Evolutionary conservation across 2,888 invertebrate species (phyloP).

Genomic region (Oegoconia quadripuncta): DNA sequence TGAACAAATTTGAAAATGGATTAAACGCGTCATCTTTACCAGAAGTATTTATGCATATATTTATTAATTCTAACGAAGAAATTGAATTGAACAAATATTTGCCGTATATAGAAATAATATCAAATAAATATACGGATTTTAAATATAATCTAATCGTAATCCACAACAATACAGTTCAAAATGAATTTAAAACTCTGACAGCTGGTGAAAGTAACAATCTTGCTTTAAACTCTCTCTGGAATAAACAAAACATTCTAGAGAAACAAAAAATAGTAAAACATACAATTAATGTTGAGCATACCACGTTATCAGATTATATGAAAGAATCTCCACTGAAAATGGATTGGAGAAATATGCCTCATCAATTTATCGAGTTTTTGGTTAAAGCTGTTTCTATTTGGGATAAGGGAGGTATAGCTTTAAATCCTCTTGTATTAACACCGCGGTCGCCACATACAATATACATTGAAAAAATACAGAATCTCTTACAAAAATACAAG

Average conservation of each 20-base stretch:
- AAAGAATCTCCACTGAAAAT: slow-evolving; percentile 53
- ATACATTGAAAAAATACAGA: slow-evolving; percentile 49
- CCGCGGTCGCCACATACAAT: slow-evolving; percentile 38
- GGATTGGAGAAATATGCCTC: slow-evolving; percentile 48
- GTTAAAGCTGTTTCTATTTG: slow-evolving; percentile 57
- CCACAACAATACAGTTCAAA: slow-evolving; percentile 46
- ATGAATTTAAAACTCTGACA: slow-evolving; percentile 27
- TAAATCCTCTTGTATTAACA: slow-evolving; percentile 54
- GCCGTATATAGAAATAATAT: slow-evolving; percentile 46
- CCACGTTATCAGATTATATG: slow-evolving; percentile 45
- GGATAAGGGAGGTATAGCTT: slow-evolving; percentile 65
- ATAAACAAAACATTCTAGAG: slow-evolving; percentile 24
- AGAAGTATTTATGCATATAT: slow-evolving; percentile 52
- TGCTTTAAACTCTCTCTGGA: slow-evolving; percentile 54
- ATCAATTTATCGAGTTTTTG: slow-evolving; percentile 50
- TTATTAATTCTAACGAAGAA: slow-evolving; percentile 39
- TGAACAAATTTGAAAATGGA: slow-evolving; percentile 17
- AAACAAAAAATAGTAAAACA: slow-evolving; percentile 19
- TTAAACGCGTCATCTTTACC: slow-evolving; percentile 16
- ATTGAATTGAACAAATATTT: slow-evolving; percentile 43
- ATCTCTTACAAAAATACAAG: slow-evolving; percentile 39
- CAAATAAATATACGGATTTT: slow-evolving; percentile 44
- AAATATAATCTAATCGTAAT: slow-evolving; percentile 53
- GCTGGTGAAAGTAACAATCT: slow-evolving; percentile 53
- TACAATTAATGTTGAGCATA: slow-evolving; percentile 42